Evolutionary conservation across 2,888 invertebrate genomes (phyloP).

Genomic region (Furcula furcula): DNA sequence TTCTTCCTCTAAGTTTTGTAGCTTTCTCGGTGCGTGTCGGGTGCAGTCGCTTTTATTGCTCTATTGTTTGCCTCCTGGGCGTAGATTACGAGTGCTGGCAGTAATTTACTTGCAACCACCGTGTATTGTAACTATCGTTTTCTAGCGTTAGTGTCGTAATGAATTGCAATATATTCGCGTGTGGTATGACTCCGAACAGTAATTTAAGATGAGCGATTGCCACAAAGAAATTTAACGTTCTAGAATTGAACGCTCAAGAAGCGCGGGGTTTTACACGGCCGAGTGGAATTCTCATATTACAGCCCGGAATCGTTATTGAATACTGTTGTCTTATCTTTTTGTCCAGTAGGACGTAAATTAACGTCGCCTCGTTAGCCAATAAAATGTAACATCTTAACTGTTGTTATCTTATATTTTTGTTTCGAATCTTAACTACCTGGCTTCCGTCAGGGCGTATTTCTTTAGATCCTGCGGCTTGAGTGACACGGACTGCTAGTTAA

Average conservation of each 20-base stretch:
- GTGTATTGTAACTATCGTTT: slow-evolving; percentile 50
- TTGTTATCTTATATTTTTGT: slow-evolving; percentile 76
- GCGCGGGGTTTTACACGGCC: slow-evolving; percentile 11
- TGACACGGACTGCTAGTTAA: slow-evolving; percentile 75
- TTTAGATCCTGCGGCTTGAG: slow-evolving; percentile 62
- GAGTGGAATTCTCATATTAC: slow-evolving; percentile 16
- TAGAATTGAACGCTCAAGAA: slow-evolving; percentile 17
- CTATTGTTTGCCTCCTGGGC: slow-evolving; percentile 70
- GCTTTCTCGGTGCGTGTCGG: slow-evolving; percentile 60
- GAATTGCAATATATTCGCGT: slow-evolving; percentile 49
- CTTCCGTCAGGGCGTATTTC: slow-evolving; percentile 70
- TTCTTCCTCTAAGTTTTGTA: too few species aligned
- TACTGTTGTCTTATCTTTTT: slow-evolving; percentile 40
- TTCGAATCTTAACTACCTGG: slow-evolving; percentile 79
- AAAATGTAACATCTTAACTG: slow-evolving; percentile 76
- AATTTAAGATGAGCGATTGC: slow-evolving; percentile 42
- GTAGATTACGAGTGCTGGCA: slow-evolving; percentile 52
- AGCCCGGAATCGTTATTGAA: slow-evolving; percentile 21
- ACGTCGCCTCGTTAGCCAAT: slow-evolving; percentile 72
- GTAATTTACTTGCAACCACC: slow-evolving; percentile 67
- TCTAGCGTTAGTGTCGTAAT: slow-evolving; percentile 52
- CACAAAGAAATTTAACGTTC: slow-evolving; percentile 27
- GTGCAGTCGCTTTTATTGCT: slow-evolving; percentile 67
- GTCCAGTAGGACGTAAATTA: slow-evolving; percentile 67
- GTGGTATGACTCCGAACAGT: slow-evolving; percentile 38